These are phyloP conservation scores for Bombus picipes DNA, from an alignment of 1,140 invertebrate species.

Conservation along the genomic window DNA sequence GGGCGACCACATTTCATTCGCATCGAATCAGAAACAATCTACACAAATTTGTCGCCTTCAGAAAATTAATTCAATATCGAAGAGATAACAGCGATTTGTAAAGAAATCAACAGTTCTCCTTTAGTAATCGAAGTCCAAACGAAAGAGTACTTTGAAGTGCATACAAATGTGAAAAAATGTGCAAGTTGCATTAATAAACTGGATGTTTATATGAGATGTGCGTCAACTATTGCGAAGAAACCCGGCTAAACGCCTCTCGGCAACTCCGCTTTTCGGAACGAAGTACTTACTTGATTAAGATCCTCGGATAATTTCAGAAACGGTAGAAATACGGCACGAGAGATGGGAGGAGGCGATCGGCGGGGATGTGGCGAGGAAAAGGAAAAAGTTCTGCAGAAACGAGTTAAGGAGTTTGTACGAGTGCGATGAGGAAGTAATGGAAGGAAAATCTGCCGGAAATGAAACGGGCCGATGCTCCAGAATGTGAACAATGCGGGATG, in stretches of 20 bases:
- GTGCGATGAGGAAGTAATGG: constrained; percentile 24
- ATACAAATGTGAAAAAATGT: too few species aligned
- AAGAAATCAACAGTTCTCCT: background rate
- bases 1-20: background rate
- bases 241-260: constrained; percentile 27
- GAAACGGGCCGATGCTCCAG: background rate
- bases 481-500: background rate
- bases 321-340: background rate
- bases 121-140: background rate
- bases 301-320: constrained; percentile 60
- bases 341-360: background rate
- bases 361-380: background rate
- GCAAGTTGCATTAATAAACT: constrained; percentile 26
- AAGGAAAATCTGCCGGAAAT: constrained; percentile 18
- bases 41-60: too few species aligned
- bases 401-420: constrained; percentile 38
- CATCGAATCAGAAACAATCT: too few species aligned
- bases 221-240: constrained; percentile 23
- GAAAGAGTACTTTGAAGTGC: background rate
- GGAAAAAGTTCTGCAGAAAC: constrained; percentile 25
- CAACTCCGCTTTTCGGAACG: constrained; percentile 45
- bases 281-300: constrained; percentile 65
- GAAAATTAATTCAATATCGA: too few species aligned
- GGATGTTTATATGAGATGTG: background rate
- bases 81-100: background rate